Base-by-base conservation (phyloP, 2,113 vertebrate genomes). In the Chlorocebus sabaeus region DNA sequence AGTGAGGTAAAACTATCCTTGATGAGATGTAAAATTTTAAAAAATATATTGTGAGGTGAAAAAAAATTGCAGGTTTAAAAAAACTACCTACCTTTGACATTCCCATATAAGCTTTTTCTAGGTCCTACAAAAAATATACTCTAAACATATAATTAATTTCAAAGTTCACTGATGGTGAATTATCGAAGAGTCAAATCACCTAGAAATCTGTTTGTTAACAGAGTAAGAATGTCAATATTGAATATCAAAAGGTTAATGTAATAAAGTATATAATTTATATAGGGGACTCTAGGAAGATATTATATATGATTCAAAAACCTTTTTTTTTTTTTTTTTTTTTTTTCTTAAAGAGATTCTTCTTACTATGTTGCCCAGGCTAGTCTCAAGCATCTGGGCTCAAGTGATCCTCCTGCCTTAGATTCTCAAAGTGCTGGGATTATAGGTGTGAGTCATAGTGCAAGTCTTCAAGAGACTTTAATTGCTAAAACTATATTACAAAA, bases 171-270 rank as follows among this genome's bases (percentile, higher is more conserved):
- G 52, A 55, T 78, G 76, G 1, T 68, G 14, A 76, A 89, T 48
- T 89, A 90, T 93, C 83, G 90, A 88, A 94, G 92, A 68, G 11
- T 55, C 35, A 93, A 75, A 64, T 88, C 10, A 88, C 35, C 17
- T 52, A 93, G 38, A 73, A 84, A 82, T 68, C 38, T 55, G 11
- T 16, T 35, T 73, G 17, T 1, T 4, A 80, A 40, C n/a, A 72
- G 93, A 80, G 32, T 61, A 73, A 80, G 45, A 40, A 18, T 45
- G 30, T 8, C 72, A 67, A 48, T 52, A 64, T 23, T 7, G 81
- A 84, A n/a, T n/a, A 89, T 64, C 11, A 12, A 64, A 64, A 90
- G 18, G 13, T 50, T 93, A 73, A 89, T 11, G 86, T 61, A 88
- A 48, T 80, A 88, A 84, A 52, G 6, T 16, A 83, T 35, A 52